Evolutionary conservation across 2,797 vertebrate species (phyloP), one percentile per base, ranked within the genome.

Genomic region (Paedocypris micromegethes): DNA sequence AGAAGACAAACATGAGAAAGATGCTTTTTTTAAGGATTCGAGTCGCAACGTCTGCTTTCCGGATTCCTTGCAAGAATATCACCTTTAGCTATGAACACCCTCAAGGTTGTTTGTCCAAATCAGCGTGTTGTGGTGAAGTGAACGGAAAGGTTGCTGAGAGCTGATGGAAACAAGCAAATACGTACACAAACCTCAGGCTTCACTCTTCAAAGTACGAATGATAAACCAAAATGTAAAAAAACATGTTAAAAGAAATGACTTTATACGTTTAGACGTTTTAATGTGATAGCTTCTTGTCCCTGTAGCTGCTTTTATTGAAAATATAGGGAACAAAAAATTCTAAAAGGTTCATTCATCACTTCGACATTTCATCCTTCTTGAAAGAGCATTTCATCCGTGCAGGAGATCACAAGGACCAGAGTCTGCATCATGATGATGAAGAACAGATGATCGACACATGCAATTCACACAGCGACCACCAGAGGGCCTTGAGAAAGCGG

Each of bases 401-500:
- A 50, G 49, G 43, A 54, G n/a, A 8, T 37, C 3, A 38, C 23
- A 6, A 41, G 66, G 58, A 47, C 60, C 6, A 4, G 2, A 7
- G 37, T 60, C 9, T 4, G 39, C 53, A 6, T 44, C 40, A 6
- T 2, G 45, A 2, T 49, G 38, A 53, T 41, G 2, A 3, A 42
- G 64, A 3, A 44, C 1, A 23, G 38, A 5, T 48, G 48, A 63
- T 2, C 4, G 37, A 5, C 4, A 38, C 3, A 39, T 8, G 49
- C 44, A 5, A 39, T 58, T 71, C 46, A 39, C 23, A 23, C 4
- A 48, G 45, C 51, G 60, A 38, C 74, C 74, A 75, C 72, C 63
- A 68, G 72, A 73, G 72, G 77, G 77, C 73, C 37, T 43, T 47
- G 4, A 68, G 60, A n/a, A 60, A 40, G 41, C 57, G 42, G 44